Evolutionary conservation across 2,888 invertebrate species (phyloP), one percentile per base, ranked within the genome.

Genomic region (Graphium colonna): DNA sequence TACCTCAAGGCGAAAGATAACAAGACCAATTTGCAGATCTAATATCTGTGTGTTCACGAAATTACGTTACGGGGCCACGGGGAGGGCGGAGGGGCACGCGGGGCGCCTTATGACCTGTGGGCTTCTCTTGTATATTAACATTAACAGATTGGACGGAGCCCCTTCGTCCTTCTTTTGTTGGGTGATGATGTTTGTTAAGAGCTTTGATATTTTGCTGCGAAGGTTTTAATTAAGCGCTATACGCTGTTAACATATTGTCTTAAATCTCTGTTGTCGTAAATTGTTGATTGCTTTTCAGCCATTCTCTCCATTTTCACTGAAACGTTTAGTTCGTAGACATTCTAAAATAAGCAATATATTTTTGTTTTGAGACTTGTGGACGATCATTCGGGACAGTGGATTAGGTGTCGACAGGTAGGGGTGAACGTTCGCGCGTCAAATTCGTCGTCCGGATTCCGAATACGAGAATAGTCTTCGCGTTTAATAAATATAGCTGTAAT

Each of bases 21-120:
- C 79, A 76, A 70, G 72, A 77, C 75, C 84, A 83, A 84, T 85
- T 86, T 83, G 81, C 82, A 82, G 82, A 82, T 82, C 74, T 82
- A 83, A 84, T 84, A 85, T 82, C 79, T 10, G 38, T 67, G 64
- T 61, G 69, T 73, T 68, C 67, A 60, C 63, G 68, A 75, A 77
- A 77, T 77, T 75, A 73, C 75, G 67, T 62, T n/a, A n/a, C n/a
- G 67, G 68, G 59, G 65, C 73, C 69, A 60, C 64, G 67, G 58
- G 41, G 68, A 65, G 62, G 65, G 66, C 65, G 63, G 60, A 61
- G 63, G 69, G 73, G 74, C 77, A 68, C 73, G 68, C 71, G 77
- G 73, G 70, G 31, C 31, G 26, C 63, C 60, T 75, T 75, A 76
- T 74, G 77, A 73, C 73, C 68, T 69, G 60, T 62, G 55, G 55